Evolutionary conservation across 2,797 vertebrate genomes (phyloP).

Genomic region (Pangasius sanitwongsei): DNA sequence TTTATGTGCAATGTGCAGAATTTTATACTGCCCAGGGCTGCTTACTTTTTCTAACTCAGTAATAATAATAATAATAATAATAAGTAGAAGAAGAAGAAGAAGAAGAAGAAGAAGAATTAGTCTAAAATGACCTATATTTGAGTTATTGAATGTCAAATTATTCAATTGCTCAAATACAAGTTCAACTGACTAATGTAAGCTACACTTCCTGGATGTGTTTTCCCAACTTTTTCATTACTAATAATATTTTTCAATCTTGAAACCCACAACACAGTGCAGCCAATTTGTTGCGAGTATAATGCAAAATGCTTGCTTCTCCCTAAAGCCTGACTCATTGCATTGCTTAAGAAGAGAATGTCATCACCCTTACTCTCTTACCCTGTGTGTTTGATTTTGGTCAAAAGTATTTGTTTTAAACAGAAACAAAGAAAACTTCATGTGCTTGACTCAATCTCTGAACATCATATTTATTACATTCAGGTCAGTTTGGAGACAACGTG

Average conservation of each 20-base stretch:
- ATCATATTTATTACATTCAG: background rate
- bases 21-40: background rate
- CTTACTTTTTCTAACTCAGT: too few species aligned
- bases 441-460: background rate
- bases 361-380: background rate
- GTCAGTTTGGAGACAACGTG: background rate
- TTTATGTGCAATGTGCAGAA: background rate
- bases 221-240: background rate
- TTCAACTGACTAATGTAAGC: too few species aligned
- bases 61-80: background rate
- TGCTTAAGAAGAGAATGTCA: background rate
- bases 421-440: background rate
- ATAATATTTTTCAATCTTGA: background rate
- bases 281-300: background rate
- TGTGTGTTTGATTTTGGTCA: background rate
- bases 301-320: background rate
- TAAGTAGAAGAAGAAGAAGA: background rate
- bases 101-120: background rate
- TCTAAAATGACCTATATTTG: background rate
- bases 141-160: background rate
- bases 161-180: background rate
- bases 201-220: background rate
- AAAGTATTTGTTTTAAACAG: background rate
- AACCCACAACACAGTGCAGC: background rate
- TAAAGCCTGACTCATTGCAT: background rate